Evolutionary conservation across 2,888 invertebrate genomes (phyloP), one percentile per base, ranked within the genome.

Genomic region (Teleogryllus oceanicus): DNA sequence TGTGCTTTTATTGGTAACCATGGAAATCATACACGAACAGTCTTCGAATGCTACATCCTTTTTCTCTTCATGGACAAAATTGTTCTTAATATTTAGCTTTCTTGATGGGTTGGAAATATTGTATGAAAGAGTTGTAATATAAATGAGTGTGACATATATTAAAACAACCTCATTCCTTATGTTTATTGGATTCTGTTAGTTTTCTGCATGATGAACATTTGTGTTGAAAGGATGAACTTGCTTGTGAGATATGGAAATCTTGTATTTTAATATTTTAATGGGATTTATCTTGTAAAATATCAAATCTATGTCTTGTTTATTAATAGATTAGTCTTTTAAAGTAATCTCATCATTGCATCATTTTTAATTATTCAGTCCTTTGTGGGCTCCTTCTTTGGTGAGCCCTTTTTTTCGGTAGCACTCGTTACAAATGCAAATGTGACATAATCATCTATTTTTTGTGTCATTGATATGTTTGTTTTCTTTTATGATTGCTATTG

Each of bases 91-190:
- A 62, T 62, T 62, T 18, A 62, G n/a, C 62, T 62, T 62, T 62
- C 62, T 62, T 62, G 62, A n/a, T 62, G 62, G 62, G 62, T 62
- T 62, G 62, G 62, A 62, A 62, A 37, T 37, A 37, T 37, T 62
- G 62, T 62, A n/a, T 62, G 62, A 18, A 62, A 62, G 62, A 11
- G n/a, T 37, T 62, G 62, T 62, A 62, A 62, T 62, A 62, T 62
- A 62, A 62, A 62, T 62, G 62, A 62, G 75, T 77, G 75, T 74
- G 77, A 78, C 74, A 75, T 79, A 80, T 78, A 77, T 80, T 80
- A 75, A 80, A 80, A 80, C 78, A 79, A 51, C 50, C 51, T 78
- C 78, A 77, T 80, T 80, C 78, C 75, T 24, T 78, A 78, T 80
- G 78, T 80, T 77, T 80, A 77, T 75, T 77, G 77, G 76, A 76